Base-by-base conservation (phyloP, 2,113 vertebrate genomes). In the Pristiophorus japonicus region DNA sequence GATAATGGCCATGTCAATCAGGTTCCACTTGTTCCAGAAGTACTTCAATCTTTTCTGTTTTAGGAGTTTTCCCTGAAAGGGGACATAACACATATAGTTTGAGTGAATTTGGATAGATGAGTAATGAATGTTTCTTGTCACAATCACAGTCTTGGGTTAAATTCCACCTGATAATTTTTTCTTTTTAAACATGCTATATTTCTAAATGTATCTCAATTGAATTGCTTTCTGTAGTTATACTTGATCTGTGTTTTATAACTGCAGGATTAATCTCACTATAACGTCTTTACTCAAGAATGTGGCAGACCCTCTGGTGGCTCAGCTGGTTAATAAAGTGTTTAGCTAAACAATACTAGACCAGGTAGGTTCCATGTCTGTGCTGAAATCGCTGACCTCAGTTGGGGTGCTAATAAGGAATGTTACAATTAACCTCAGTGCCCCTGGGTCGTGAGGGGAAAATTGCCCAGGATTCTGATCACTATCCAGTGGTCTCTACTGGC, bases 1-100 rank as follows among this genome's bases (percentile, higher is more conserved):
- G 87, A 96, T 73, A n/a, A 96, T 96, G 92, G 96, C 95, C 0
- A 84, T 63, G 18, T 97, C 96, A 91, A 97, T 96, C 24, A 96
- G 38, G 73, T 97, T 97, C 42, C 90, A 95, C 51, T 96, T 96
- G 84, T 78, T 95, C 20, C 91, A 27, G 84, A 97, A 96, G 96
- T 97, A 97, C 16, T 78, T 88, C 96, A 96, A 95, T 78, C 88
- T 95, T 91, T 97, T 96, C n/a, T 42, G 42, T 87, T 96, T 96
- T 7, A 97, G 62, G 94, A 18, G 93, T 42, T 16, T 45, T 42
- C 90, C 96, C 97, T 97, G 91, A 66, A 87, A 34, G 34, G 12
- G n/a, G 24, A 95, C n/a, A 55, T 11, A 84, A 3, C 16, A 63
- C 24, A 73, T 65, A 27, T 47, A 47, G 14, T 42, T 78, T 81